Percentiles rank a stretch among this genome's conserved stretches.
phyloP scores from a whole-genome alignment of 2,113 vertebrate species.

The Siniperca knerii region DNA sequence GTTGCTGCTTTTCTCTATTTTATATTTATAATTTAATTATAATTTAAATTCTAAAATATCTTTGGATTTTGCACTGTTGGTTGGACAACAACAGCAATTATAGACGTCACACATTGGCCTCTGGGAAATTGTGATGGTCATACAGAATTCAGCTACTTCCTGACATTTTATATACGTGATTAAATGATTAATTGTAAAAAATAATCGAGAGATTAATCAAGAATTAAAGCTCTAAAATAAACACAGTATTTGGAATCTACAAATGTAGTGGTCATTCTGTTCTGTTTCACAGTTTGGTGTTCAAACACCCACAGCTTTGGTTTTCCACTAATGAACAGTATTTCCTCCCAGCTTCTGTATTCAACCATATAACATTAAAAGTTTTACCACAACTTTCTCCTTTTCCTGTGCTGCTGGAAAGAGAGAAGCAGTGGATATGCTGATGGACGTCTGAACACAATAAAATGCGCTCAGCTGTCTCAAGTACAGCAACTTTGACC shows the following conservation, averaged over 20 bases:
- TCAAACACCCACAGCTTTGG: slow-evolving; percentile 44
- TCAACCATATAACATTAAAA: slow-evolving; percentile 41
- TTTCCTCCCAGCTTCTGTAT: slow-evolving; percentile 50
- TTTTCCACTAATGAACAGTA: slow-evolving; percentile 57
- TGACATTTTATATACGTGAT: background rate
- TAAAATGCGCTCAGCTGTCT: slow-evolving; percentile 71
- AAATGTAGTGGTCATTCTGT: slow-evolving; percentile 7
- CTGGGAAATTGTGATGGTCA: background rate
- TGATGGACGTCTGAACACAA: slow-evolving; percentile 64
- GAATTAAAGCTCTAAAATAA: background rate
- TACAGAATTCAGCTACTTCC: background rate
- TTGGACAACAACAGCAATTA: background rate
- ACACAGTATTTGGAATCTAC: background rate
- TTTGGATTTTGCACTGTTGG: background rate
- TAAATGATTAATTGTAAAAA: background rate
- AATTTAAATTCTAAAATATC: background rate
- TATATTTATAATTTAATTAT: too few relatives aligned
- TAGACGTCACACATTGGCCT: background rate
- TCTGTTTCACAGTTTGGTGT: slow-evolving; percentile 25
- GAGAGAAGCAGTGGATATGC: slow-evolving; percentile 34
- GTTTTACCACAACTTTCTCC: slow-evolving; percentile 38
- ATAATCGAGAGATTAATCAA: background rate
- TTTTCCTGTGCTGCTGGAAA: slow-evolving; percentile 39
- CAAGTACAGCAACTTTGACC: slow-evolving; percentile 65
- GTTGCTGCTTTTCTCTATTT: background rate